Base-by-base conservation (phyloP, 2,113 vertebrate species). In the Bungarus multicinctus region DNA sequence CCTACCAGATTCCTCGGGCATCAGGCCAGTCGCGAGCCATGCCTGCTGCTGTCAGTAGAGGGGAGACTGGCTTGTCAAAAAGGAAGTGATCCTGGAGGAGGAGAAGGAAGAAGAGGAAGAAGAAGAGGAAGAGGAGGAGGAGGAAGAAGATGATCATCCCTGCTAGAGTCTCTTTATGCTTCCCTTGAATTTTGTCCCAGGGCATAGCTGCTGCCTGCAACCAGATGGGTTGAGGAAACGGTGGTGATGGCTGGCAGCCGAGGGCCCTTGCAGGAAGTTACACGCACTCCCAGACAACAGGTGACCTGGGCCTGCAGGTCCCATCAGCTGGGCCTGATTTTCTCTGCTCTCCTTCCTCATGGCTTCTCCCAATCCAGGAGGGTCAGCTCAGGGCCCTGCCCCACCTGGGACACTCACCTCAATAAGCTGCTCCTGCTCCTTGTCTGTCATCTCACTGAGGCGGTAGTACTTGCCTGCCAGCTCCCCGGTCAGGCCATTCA, bases 21-120 rank as follows among this genome's bases (percentile, higher is more conserved):
- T 98, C 98, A 4, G 98, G 98, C 98, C 98, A 98, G 95, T 98
- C 98, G n/a, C 98, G 97, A 85, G 98, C 98, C 98, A 98, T 98
- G 94, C 98, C 98, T 94, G 98, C 96, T 50, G 98, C 97, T 0
- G 98, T 98, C 94, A 98, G 96, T 94, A 98, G 94, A 0, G 98
- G 98, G 34, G 98, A 98, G 87, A 98, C 98, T 0, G 98, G 98
- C 92, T 98, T 98, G 97, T 98, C 98, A 34, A 98, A 98, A 92
- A 98, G 97, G 95, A 98, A 98, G 94, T 98, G 98, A 64, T 98
- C 98, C 98, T 98, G 93, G 30, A 60, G 91, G 88, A 87, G 96
- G 94, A 89, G 60, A 4, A 54, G 10, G 53, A 50, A 5, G 45
- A 47, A 5, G 45, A 47, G 45, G 45, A 45, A 4, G 52, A 52